phyloP scores from a whole-genome alignment of 2,113 vertebrate species.

The Crotalus horridus region DNA sequence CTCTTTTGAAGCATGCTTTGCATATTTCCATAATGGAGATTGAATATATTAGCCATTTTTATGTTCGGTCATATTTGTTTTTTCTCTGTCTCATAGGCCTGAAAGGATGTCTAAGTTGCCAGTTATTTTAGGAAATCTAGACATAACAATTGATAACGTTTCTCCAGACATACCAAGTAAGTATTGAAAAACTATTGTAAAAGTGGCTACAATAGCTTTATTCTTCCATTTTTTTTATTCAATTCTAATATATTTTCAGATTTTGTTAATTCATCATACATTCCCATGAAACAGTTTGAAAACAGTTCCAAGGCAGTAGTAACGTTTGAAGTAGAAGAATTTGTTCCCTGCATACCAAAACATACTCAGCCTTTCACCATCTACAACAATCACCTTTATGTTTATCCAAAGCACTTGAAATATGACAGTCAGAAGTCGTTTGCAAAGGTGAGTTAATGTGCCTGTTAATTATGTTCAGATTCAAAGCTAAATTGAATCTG shows the following conservation, averaged over 20 bases:
- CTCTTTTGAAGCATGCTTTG: not conserved
- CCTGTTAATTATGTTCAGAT: not conserved
- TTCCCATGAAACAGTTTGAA: slow-evolving; percentile 94
- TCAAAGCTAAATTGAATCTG: slow-evolving; percentile 3
- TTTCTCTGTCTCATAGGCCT: slow-evolving; percentile 74
- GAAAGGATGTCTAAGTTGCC: slow-evolving; percentile 98
- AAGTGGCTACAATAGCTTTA: slow-evolving; percentile 33
- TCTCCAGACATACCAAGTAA: slow-evolving; percentile 92
- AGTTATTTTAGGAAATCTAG: slow-evolving; percentile 96
- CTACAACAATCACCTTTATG: slow-evolving; percentile 97
- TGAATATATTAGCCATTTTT: slow-evolving; percentile 24
- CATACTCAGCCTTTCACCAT: slow-evolving; percentile 93
- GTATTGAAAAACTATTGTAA: slow-evolving; percentile 54
- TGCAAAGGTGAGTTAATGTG: slow-evolving; percentile 80
- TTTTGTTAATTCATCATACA: slow-evolving; percentile 95
- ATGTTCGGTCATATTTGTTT: slow-evolving; percentile 26
- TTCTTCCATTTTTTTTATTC: slow-evolving; percentile 42
- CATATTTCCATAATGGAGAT: not conserved
- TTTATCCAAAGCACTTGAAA: slow-evolving; percentile 93
- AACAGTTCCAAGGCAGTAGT: slow-evolving; percentile 72
- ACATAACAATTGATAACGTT: slow-evolving; percentile 93
- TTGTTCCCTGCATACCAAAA: slow-evolving; percentile 92
- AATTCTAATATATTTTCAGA: slow-evolving; percentile 75
- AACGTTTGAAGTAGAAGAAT: slow-evolving; percentile 94
- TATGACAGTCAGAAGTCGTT: slow-evolving; percentile 96